Evolutionary conservation across 2,797 vertebrate genomes (phyloP).

Genomic region (Remorina albescens): DNA sequence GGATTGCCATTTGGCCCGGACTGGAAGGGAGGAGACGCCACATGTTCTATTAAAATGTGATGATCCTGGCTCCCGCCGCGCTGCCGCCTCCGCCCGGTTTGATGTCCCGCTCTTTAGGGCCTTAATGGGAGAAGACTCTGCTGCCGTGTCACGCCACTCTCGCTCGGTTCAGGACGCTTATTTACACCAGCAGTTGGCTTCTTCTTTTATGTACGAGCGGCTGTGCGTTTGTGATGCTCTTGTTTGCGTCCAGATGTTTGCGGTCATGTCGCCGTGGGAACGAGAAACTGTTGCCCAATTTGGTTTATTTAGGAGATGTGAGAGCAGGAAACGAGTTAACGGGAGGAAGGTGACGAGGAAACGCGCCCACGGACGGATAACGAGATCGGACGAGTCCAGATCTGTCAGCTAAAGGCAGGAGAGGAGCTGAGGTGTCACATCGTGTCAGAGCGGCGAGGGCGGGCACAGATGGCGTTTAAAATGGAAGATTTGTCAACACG

Average conservation of each 20-base stretch:
- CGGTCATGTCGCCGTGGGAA: slow-evolving; percentile 45
- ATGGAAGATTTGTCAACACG: slow-evolving; percentile 61
- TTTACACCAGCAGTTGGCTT: slow-evolving; percentile 71
- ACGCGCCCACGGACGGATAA: neutral
- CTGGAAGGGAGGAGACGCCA: slow-evolving; percentile 72
- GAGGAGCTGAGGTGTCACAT: slow-evolving; percentile 40
- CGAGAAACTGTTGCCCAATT: slow-evolving; percentile 59
- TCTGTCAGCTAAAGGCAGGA: slow-evolving; percentile 24
- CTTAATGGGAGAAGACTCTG: slow-evolving; percentile 78
- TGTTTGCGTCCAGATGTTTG: slow-evolving; percentile 81
- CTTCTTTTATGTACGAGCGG: slow-evolving; percentile 63
- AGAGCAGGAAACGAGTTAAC: slow-evolving; percentile 41
- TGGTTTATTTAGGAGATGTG: slow-evolving; percentile 75
- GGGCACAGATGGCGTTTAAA: slow-evolving; percentile 58
- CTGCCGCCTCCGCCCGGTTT: slow-evolving; percentile 63
- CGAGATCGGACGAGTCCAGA: slow-evolving; percentile 21
- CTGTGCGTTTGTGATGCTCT: slow-evolving; percentile 66
- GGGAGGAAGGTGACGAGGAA: slow-evolving; percentile 45
- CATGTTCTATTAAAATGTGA: slow-evolving; percentile 86
- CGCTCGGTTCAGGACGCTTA: slow-evolving; percentile 46
- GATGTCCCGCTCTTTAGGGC: slow-evolving; percentile 83
- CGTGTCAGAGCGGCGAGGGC: slow-evolving; percentile 9
- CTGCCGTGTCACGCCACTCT: slow-evolving; percentile 62
- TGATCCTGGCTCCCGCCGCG: slow-evolving; percentile 72
- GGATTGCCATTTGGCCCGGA: slow-evolving; percentile 80